Base-by-base conservation (phyloP, 2,797 vertebrate species). In the Zenarchopterus dispar region DNA sequence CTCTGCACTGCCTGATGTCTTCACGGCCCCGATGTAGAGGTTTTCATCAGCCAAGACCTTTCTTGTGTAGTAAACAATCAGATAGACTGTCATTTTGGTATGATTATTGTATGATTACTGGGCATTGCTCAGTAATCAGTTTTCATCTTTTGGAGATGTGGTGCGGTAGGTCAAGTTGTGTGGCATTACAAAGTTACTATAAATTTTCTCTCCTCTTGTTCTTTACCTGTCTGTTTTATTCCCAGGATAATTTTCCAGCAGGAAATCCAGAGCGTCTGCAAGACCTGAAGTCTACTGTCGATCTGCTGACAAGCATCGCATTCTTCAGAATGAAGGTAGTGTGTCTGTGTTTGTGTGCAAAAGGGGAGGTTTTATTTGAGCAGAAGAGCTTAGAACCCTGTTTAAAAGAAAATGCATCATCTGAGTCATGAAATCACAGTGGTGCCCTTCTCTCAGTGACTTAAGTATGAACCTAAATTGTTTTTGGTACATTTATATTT, bases 241-340 rank as follows among this genome's bases (percentile, higher is more conserved):
- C 50, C 28, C 73, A 99, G 97, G 97, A 98, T 86, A 98, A 99
- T 81, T 99, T 99, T 75, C 96, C 97, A 44, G 97, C 97, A 60
- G 93, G 95, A 77, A 99, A 95, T 82, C 90, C 93, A 3, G 97
- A 98, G 83, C 94, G 97, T 62, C 94, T 99, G 3, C 97, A 96
- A 51, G 97, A 99, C 75, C 90, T 99, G 52, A 99, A 97, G 84
- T 99, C 97, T 33, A 99, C 97, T 0, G 97, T 99, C 46, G 97
- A 99, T 77, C 90, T 99, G 56, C 91, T 99, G 73, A 98, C 97
- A 54, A 99, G 97, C 89, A 99, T 99, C 84, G 95, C 97, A 0
- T 99, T 99, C 91, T 99, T 99, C 84, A 94, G 97, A 69, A 96
- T 99, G 96, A 99, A 99, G 96, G 97, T 97, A 93, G 41, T 6